Base-by-base conservation (phyloP, 2,888 invertebrate species). In the Odontothrips loti region DNA sequence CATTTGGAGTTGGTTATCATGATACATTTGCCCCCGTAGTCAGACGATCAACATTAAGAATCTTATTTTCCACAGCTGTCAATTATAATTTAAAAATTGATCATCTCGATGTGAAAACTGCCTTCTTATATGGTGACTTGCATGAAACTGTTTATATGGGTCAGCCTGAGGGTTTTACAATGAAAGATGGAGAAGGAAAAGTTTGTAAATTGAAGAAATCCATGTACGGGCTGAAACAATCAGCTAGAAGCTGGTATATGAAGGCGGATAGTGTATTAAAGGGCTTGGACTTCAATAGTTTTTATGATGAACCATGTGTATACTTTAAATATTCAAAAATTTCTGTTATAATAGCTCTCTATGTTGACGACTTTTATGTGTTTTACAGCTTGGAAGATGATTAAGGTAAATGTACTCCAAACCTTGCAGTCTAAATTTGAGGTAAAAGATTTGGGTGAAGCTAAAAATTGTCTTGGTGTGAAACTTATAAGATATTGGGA, bases 11-110 rank as follows among this genome's bases (percentile, higher is more conserved):
- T 43, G 34, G 6, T 6, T 43, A 43, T 6, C 3, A 81, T 20
- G 82, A 84, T 11, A 84, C 83, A 17, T 84, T 82, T 79, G 79
- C 83, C 48, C 82, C 84, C 23, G 83, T 83, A 11, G 81, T 81
- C 10, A 79, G 82, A 9, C 68, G 80, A 29, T 75, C 75, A 0
- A 48, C 83, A 12, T 63, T 84, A 3, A 81, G 83, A 27, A 23
- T 81, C 6, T 48, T 84, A 1, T 47, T 84, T 47, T 78, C 81
- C 10, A 63, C 82, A 17, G 82, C 83, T 68, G 82, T 81, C 29
- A 80, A 82, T 17, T 34, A 79, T 4, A 78, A 80, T n/a, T 68
- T 82, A 3, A 80, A 83, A 27, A 82, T 84, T 1, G 80, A 80
- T 6, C 84, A 84, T 8, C 29, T 84, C 17, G 84, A 84, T 79